Evolutionary conservation across 2,888 invertebrate species (phyloP), one percentile per base, ranked within the genome.

Genomic region (Dasypogon diadema): DNA sequence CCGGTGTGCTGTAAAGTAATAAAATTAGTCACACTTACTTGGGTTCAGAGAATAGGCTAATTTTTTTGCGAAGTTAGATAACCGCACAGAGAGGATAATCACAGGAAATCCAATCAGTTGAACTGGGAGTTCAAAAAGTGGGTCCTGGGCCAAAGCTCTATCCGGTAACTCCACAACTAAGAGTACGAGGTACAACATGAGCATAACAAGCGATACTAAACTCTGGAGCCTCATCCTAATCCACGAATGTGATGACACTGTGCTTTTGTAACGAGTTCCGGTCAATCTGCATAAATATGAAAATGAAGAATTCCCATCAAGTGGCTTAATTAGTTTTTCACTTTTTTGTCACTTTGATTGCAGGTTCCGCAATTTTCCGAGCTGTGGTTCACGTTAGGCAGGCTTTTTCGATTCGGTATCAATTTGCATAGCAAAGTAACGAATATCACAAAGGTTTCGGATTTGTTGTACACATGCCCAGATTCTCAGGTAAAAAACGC

Each of bases 81-180:
- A 85, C 79, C 92, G 88, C 10, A 95, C 94, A 26, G 92, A 92
- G 5, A 93, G 85, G 68, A 94, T 91, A 80, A 95, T 95, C 77
- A 94, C 90, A 0, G 95, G 95, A 82, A 95, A 95, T 24, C 95
- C 95, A 46, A 95, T 88, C 75, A 95, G 87, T 82, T 95, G 94
- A n/a, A 95, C 93, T 10, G 95, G 95, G 74, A 95, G 84, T 82
- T 94, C 92, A 82, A 94, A 92, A 0, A 89, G 82, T 12, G 90
- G 89, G 80, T 90, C 89, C 51, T 87, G 83, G 1, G 85, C 83
- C 8, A 58, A 16, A n/a, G 34, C 63, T 8, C 30, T 22, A 6
- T 14, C 18, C 12, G 75, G 70, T 5, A 70, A 14, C 16, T 70
- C 75, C 16, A 42, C 34, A 3, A 58, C 22, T 6, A 65, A 37